phyloP scores from a whole-genome alignment of 2,888 invertebrate species.

The Drosophila rellima region DNA sequence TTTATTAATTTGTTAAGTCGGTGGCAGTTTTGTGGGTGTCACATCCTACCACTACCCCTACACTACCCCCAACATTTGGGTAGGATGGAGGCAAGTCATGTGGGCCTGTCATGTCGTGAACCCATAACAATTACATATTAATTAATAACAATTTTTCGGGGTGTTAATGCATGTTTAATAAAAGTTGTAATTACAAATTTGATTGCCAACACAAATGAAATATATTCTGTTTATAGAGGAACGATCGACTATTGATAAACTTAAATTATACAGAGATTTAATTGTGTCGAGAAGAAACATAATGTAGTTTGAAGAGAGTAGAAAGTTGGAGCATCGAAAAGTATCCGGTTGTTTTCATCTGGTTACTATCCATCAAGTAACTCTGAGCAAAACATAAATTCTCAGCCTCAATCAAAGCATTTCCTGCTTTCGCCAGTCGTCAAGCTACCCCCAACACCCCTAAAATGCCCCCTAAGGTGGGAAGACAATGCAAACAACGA shows the following conservation, averaged over 20 bases:
- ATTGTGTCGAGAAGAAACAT: background rate
- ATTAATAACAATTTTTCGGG: conserved; percentile 77
- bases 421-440: conserved; percentile 70
- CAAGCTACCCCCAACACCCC: conserved; percentile 1
- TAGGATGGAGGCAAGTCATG: conserved; percentile 17
- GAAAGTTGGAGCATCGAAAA: background rate
- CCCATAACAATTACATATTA: conserved; percentile 80
- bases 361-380: conserved; percentile 29
- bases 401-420: conserved; percentile 58
- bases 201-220: conserved; percentile 42
- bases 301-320: background rate
- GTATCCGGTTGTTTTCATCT: conserved; percentile 9
- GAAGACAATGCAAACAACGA: conserved; percentile 72
- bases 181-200: conserved; percentile 59
- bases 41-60: background rate
- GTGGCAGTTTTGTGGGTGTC: conserved; percentile 44
- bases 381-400: conserved; percentile 44
- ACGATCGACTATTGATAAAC: conserved; percentile 3
- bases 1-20: conserved; percentile 78
- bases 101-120: conserved; percentile 60
- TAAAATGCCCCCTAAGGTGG: background rate
- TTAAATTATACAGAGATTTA: conserved; percentile 21
- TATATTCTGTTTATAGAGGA: conserved; percentile 28
- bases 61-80: background rate
- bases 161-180: conserved; percentile 64